Base-by-base conservation (phyloP, 2,888 invertebrate genomes). In the Oscheius sp. region DNA sequence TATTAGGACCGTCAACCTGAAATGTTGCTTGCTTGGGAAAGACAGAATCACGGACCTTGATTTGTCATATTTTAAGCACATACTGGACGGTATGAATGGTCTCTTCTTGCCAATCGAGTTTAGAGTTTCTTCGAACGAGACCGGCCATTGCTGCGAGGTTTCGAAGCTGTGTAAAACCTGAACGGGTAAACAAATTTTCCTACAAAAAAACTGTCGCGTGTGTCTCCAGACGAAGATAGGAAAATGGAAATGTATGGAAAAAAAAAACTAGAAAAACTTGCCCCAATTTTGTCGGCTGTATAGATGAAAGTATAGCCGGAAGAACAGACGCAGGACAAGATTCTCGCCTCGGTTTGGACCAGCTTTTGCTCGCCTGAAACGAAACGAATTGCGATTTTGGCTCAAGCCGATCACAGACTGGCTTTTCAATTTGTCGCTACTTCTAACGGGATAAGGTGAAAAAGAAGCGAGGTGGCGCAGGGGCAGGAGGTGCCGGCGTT, bases 51-150 rank as follows among this genome's bases (percentile, higher is more conserved):
- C 10, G 2, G 29, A n/a, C 21, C 53, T n/a, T 55, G 42, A 42
- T n/a, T 33, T 21, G 33, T 21, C 21, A 21, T 21, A 7, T 42
- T 42, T 42, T 42, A 65, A 21, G 5, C 10, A n/a, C 35, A 72
- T 48, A 4, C 48, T 42, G 5, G 72, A 65, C 2, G 65, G 65
- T 13, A 73, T 57, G 21, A 73, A 32, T 9, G 63, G 48, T 10
- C n/a, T 65, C 29, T 51, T 73, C 32, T 73, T 73, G 1, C 51
- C n/a, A 13, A 73, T 65, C 21, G 29, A 29, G 1, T 53, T 21
- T 2, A 65, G 42, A 2, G 57, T 11, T 33, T 48, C 11, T 10
- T n/a, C 57, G 21, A 63, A 35, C 29, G 55, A 53, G 37, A 72
- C 37, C 21, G 9, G 3, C 32, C 62, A 60, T 21, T 21, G 21